A percentile compares a stretch with the other conserved stretches of the same genome.
phyloP scores from a whole-genome alignment of 2,797 vertebrate species.

The Masticophis lateralis region DNA sequence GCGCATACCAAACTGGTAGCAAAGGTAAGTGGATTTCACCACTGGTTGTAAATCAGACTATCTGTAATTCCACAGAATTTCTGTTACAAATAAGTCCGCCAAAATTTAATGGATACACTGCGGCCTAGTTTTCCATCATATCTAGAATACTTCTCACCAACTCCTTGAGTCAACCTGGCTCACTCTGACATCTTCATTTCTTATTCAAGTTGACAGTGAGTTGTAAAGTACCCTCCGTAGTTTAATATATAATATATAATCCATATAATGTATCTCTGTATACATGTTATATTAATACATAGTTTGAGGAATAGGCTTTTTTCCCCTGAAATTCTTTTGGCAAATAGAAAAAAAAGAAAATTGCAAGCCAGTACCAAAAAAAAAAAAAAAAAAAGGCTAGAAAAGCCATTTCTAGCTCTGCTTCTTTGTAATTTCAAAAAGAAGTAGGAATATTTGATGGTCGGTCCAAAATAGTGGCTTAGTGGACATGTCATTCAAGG shows the following conservation, averaged over 20 bases:
- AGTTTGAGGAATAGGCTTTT: not conserved
- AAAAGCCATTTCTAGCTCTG: not conserved
- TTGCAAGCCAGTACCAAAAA: not conserved
- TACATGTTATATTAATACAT: not conserved
- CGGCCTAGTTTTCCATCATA: not conserved
- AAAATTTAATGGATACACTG: no score
- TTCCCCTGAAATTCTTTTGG: not conserved
- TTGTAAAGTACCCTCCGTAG: not conserved
- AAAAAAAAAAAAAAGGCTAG: not conserved
- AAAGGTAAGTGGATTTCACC: no score
- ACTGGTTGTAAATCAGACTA: not conserved
- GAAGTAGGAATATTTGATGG: not conserved
- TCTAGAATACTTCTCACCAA: not conserved
- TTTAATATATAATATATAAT: no score
- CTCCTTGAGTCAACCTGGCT: not conserved
- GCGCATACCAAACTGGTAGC: no score
- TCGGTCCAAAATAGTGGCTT: not conserved
- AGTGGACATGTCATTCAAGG: no score
- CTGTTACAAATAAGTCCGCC: no score
- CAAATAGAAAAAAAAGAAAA: no score
- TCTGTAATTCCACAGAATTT: not conserved
- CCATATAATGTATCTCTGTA: not conserved
- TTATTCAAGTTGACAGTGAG: not conserved
- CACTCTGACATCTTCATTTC: not conserved
- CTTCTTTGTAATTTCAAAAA: not conserved